Evolutionary conservation across 1,140 invertebrate species (phyloP), one percentile per base, ranked within the genome.

Genomic region (Chlorops oryzae): DNA sequence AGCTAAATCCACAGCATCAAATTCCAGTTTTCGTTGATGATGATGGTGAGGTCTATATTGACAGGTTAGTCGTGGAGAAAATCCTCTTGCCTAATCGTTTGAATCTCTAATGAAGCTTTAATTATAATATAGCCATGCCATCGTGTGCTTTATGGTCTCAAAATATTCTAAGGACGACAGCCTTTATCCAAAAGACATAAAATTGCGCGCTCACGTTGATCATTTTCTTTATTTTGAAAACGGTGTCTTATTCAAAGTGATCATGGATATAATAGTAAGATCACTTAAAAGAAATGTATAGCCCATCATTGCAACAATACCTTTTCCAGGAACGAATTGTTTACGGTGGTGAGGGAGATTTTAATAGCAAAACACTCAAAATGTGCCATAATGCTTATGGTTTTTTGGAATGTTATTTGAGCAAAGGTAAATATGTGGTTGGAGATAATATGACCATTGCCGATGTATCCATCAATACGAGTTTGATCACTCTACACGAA

Each of bases 161-260:
- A 74, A 81, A 28, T 88, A 87, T 52, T 81, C 77, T 0, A 78
- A 80, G 45, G 78, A 49, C 12, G 37, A 49, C 12, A 58, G 73
- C 2, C 56, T 88, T 2, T 84, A 86, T 62, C 86, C 85, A 0
- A 80, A 78, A 45, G 80, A 82, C 52, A 74, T 80, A 0, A 69
- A 74, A n/a, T 69, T 68, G 27, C 69, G 84, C 47, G 85, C 83
- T 2, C n/a, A 83, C 2, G 80, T 89, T 2, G 80, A 87, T 58
- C 76, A 81, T 48, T 71, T 80, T 21, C 68, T 88, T 0, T 76
- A 83, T 52, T 88, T 87, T 59, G 84, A 87, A 59, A 68, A 80
- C 3, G 80, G 81, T 3, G 80, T 75, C 1, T 65, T 87, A 0
- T 80, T 69, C 54, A 25, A 47, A 47, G 45, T 42, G 10, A 41